Evolutionary conservation across 2,797 vertebrate species (phyloP).

Genomic region (Rhyacichthys aspro): DNA sequence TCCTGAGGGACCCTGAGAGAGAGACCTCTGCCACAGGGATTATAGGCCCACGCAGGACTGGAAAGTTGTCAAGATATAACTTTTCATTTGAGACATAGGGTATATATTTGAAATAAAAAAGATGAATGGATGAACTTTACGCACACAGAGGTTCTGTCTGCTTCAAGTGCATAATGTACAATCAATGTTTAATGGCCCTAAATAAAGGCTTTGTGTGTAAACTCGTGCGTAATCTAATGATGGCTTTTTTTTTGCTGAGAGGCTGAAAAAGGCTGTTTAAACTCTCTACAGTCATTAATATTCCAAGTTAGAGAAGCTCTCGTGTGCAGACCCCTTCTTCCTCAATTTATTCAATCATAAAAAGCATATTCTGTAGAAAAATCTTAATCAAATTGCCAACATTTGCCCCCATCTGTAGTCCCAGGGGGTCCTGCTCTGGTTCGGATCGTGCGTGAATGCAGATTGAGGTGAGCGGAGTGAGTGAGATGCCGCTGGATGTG

Average conservation of each 20-base stretch:
- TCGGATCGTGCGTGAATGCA: conserved; percentile 10
- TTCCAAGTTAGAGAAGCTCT: conserved; percentile 1
- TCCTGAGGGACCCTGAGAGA: conserved; percentile 67
- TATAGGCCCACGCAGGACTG: conserved; percentile 44
- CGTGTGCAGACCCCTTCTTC: conserved; percentile 11
- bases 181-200: conserved; percentile 2
- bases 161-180: background rate
- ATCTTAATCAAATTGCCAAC: conserved; percentile 22
- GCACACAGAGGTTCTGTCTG: background rate
- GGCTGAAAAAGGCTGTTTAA: background rate
- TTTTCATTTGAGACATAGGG: background rate
- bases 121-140: background rate
- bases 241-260: conserved; percentile 6
- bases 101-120: background rate
- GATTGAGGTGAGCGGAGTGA: conserved; percentile 53
- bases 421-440: conserved; percentile 3
- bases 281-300: conserved; percentile 3
- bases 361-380: conserved; percentile 21
- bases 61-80: background rate
- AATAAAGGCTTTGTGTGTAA: background rate
- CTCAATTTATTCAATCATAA: conserved; percentile 37
- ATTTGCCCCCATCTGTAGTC: conserved; percentile 15
- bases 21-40: conserved; percentile 56
- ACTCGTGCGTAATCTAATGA: conserved; percentile 1
- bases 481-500: background rate